Base-by-base conservation (phyloP, 1,140 invertebrate genomes). In the Cephus cinctus region DNA sequence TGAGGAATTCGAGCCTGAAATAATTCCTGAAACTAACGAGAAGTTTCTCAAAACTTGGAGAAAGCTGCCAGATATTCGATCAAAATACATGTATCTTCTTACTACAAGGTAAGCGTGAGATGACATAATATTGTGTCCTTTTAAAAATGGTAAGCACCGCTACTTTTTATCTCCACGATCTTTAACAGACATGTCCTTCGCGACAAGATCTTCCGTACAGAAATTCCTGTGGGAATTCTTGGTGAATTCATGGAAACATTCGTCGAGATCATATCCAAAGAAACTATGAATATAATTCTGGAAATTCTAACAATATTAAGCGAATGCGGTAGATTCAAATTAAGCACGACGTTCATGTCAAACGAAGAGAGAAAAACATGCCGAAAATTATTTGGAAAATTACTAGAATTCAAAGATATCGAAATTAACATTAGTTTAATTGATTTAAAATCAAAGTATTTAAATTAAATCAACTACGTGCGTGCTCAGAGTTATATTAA, bases 261-360 rank as follows among this genome's bases (percentile, higher is more conserved):
- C 23, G 15, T 50, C 1, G 25, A 44, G 12, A 21, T 48, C 22
- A 12, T 23, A 30, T 6, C 1, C 12, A 2, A 11, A 8, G 20
- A 60, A 18, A 49, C 57, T 20, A 6, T 40, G 5, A 27, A 42
- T 8, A 6, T 11, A 9, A 43, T 70, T 5, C 16, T 61, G n/a
- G 59, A 70, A 18, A 18, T 74, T 42, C 41, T 73, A 12, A 21
- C 2, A 21, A 58, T 44, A 23, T 27, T 71, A 1, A 60, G 57
- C 19, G 27, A 58, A 18, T 74, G 66, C 32, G 61, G 65, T 6
- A 57, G 71, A 46, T 73, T 74, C 30, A 9, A 55, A 30, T 21
- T 69, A 25, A 55, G 54, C 12, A 3, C 63, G 1, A 49, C 23
- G 40, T 71, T 71, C 34, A 56, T 69, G 47, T 16, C 39, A 3